A percentile compares a stretch with the other conserved stretches of the same genome.
phyloP scores from a whole-genome alignment of 2,888 invertebrate species.

The Tyria jacobaeae region DNA sequence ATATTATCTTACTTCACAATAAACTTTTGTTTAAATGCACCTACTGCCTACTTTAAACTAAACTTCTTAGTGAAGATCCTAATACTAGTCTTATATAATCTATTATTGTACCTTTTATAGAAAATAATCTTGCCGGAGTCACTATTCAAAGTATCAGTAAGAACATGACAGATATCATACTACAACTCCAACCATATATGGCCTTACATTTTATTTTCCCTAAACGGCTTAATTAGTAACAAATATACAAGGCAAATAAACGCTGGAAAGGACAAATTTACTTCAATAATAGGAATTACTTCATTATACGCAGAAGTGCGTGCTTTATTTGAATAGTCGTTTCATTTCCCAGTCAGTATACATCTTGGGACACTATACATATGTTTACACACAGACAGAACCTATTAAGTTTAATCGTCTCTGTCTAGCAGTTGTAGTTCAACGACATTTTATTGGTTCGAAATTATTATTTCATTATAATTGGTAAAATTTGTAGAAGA shows the following conservation, averaged over 20 bases:
- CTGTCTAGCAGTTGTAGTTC: conserved; percentile 19
- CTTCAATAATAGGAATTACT: conserved; percentile 18
- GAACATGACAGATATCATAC: no score
- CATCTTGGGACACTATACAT: conserved; percentile 6
- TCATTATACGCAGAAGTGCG: conserved; percentile 9
- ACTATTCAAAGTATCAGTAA: no score
- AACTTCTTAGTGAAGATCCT: no score
- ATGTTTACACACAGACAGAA: conserved; percentile 8
- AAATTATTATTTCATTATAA: conserved; percentile 14
- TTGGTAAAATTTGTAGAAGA: conserved; percentile 5
- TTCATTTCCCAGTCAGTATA: conserved; percentile 9
- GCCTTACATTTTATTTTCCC: not conserved
- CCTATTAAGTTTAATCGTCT: conserved; percentile 12
- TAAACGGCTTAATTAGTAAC: conserved; percentile 14
- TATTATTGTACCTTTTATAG: no score
- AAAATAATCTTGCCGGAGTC: no score
- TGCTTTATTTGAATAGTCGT: conserved; percentile 11
- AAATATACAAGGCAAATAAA: conserved; percentile 15
- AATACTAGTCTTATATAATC: no score
- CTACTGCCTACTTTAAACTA: no score
- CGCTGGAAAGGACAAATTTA: conserved; percentile 12
- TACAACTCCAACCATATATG: no score
- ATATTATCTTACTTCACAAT: no score
- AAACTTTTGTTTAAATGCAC: no score
- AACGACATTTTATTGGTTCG: conserved; percentile 27